Base-by-base conservation (phyloP, 2,113 vertebrate species). In the Epinephelus lanceolatus region DNA sequence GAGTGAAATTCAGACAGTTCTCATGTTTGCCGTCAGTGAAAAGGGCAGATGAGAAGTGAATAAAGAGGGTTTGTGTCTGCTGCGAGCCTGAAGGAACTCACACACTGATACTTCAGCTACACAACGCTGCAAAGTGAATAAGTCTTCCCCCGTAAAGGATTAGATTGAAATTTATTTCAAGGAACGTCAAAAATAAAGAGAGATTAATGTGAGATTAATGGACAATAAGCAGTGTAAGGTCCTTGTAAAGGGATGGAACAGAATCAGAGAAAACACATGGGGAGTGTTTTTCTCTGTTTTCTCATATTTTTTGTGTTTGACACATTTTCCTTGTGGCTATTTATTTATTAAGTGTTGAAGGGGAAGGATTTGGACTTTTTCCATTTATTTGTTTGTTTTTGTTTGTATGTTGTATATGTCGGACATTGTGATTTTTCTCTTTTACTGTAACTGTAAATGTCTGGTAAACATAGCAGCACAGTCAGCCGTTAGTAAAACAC, bases 1-100 rank as follows among this genome's bases (percentile, higher is more conserved):
- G 81, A 92, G 83, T 83, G 85, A 87, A 88, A 92, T 76, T 90
- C 86, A 76, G 87, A 92, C 62, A 62, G 81, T 89, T 92, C 91
- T 72, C 63, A 74, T 85, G 91, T 91, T 83, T 89, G 85, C 83
- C 56, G 47, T 81, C 77, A 78, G 76, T 85, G 84, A 61, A 75
- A 52, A 83, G 81, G 87, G 71, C 86, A 87, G 83, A 87, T 86
- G 76, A 91, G 75, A 84, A 66, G 80, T 83, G 87, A 71, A 75
- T 77, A 77, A 81, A 77, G 65, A 68, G 60, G 67, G 59, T 59
- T 56, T 47, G 61, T 85, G 74, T 80, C 27, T 78, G 75, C 71
- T 69, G 40, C 15, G 18, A 37, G 71, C 27, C 78, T 47, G 5
- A 60, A 83, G 69, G 57, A 76, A 84, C 49, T 67, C 67, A 18